Evolutionary conservation across 2,113 vertebrate genomes (phyloP).

Genomic region (Baryphthengus martii): DNA sequence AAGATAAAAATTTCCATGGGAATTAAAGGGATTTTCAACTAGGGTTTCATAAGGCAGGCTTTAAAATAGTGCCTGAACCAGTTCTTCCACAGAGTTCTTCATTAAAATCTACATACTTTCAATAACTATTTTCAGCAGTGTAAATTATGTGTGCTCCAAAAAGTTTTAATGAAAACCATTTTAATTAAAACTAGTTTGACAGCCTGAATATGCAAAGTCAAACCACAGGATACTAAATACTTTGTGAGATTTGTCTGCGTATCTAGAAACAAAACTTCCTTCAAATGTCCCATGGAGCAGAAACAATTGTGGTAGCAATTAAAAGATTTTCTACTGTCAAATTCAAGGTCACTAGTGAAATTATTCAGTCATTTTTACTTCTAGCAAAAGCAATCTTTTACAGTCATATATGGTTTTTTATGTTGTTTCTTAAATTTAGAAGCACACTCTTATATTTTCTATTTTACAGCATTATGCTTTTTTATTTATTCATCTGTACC

Average conservation of each 20-base stretch:
- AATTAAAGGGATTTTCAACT: background rate
- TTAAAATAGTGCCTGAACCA: conserved; percentile 61
- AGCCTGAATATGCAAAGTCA: conserved; percentile 49
- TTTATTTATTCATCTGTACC: conserved; percentile 60
- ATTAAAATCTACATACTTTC: conserved; percentile 54
- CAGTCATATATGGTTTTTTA: conserved; percentile 44
- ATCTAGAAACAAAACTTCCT: conserved; percentile 53
- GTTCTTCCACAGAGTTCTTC: conserved; percentile 17
- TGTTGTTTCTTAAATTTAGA: conserved; percentile 34
- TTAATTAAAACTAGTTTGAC: conserved; percentile 66
- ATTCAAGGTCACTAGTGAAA: conserved; percentile 58
- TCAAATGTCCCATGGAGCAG: conserved; percentile 42
- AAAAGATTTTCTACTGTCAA: conserved; percentile 53
- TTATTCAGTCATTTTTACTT: conserved; percentile 42
- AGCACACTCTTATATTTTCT: conserved; percentile 44
- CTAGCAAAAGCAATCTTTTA: conserved; percentile 30
- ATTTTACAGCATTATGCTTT: conserved; percentile 70
- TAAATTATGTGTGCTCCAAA: conserved; percentile 45
- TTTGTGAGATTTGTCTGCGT: conserved; percentile 32
- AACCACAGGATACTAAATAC: conserved; percentile 33
- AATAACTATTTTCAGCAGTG: conserved; percentile 46
- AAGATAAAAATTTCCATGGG: conserved; percentile 3
- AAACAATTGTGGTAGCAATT: conserved; percentile 54
- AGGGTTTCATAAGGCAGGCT: conserved; percentile 3
- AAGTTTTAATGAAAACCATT: conserved; percentile 50